Evolutionary conservation across 2,888 invertebrate genomes (phyloP).

Genomic region (Caenorhabditis sp.): DNA sequence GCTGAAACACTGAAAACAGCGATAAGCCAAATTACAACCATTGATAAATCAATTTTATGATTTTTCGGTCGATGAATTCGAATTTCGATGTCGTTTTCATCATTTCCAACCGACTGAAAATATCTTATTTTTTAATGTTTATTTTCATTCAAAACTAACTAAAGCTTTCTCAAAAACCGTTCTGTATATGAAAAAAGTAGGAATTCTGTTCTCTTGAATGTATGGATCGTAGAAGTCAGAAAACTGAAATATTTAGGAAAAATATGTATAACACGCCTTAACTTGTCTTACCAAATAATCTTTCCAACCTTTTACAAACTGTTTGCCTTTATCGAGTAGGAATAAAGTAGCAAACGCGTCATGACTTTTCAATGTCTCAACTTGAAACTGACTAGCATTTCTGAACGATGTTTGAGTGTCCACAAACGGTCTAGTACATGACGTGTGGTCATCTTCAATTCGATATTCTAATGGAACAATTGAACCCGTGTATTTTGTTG

Average conservation of each 20-base stretch:
- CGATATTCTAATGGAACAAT: constrained; percentile 48
- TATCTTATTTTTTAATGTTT: too few species aligned
- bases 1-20: constrained; percentile 61
- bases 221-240: constrained; percentile 63
- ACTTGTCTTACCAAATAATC: constrained; percentile 45
- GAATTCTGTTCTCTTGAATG: constrained; percentile 41
- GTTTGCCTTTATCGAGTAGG: constrained; percentile 37
- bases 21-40: constrained; percentile 61
- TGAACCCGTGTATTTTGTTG: background rate
- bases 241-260: constrained; percentile 54
- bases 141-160: background rate
- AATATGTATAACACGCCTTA: background rate
- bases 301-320: constrained; percentile 41
- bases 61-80: constrained; percentile 58
- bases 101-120: constrained; percentile 1
- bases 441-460: constrained; percentile 35
- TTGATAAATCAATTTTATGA: constrained; percentile 49
- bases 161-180: constrained; percentile 26
- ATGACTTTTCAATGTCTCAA: constrained; percentile 28
- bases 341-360: constrained; percentile 34
- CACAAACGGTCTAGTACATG: constrained; percentile 32
- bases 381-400: constrained; percentile 39
- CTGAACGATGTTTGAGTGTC: constrained; percentile 17
- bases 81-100: constrained; percentile 27
- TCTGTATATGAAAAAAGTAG: constrained; percentile 61